Evolutionary conservation across 1,140 invertebrate genomes (phyloP).

Genomic region (Plutomurus gul): DNA sequence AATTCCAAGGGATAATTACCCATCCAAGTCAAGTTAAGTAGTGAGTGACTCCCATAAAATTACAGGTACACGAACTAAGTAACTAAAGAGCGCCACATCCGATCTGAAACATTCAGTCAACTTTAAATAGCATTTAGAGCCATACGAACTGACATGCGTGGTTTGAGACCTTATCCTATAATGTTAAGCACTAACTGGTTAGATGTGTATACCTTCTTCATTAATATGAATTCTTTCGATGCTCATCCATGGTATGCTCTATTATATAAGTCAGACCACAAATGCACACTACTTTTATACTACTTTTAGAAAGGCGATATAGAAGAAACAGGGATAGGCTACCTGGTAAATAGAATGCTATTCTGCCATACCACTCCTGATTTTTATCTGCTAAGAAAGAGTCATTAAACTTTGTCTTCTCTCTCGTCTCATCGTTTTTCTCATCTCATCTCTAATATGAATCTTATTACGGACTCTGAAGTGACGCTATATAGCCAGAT

Average conservation of each 20-base stretch:
- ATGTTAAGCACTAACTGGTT: too few relatives aligned
- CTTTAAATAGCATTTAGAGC: background rate
- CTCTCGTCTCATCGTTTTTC: constrained; percentile 20
- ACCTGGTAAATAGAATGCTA: too few relatives aligned
- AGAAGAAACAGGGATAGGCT: too few relatives aligned
- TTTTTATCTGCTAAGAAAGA: constrained; percentile 33
- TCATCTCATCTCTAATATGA: constrained; percentile 29
- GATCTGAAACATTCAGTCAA: background rate
- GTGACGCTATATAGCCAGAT: too few relatives aligned
- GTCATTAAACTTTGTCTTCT: constrained; percentile 35
- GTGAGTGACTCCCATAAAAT: constrained; percentile 25
- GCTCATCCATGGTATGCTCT: too few relatives aligned
- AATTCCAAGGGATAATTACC: background rate
- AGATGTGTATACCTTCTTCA: too few relatives aligned
- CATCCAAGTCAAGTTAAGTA: constrained; percentile 3
- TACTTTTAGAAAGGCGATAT: too few relatives aligned
- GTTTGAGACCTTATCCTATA: background rate
- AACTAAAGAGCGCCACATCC: constrained; percentile 4
- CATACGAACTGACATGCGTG: background rate
- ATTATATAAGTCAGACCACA: too few relatives aligned
- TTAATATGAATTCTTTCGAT: too few relatives aligned
- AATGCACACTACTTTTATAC: too few relatives aligned
- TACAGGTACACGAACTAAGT: constrained; percentile 23
- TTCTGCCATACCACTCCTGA: constrained; percentile 6
- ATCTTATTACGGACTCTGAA: constrained; percentile 23